Conservation (phyloP, 2,113 vertebrate genomes). For the Engystomops pustulosus region DNA sequence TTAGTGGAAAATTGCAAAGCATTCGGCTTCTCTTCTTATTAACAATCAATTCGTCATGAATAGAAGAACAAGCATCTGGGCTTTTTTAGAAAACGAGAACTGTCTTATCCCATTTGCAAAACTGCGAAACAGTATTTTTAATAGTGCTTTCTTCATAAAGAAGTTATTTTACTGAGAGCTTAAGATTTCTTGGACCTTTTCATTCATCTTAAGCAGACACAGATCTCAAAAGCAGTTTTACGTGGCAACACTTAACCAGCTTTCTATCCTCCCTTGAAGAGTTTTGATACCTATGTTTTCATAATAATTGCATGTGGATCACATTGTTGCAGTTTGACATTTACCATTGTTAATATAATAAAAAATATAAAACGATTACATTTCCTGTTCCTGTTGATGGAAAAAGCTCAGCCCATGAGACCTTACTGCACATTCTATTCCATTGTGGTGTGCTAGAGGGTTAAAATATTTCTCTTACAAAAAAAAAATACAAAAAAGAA, state of each 20-base stretch:
- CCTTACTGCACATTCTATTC: too few species aligned
- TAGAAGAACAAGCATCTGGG: constrained; percentile 53
- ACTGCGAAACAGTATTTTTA: constrained; percentile 50
- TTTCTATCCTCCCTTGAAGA: neutral
- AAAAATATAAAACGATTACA: too few species aligned
- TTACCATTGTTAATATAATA: neutral
- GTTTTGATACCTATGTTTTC: constrained; percentile 16
- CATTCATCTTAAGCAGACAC: constrained; percentile 2
- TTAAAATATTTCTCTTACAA: too few species aligned
- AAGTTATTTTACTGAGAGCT: constrained; percentile 50
- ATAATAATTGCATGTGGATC: neutral
- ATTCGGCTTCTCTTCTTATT: constrained; percentile 59
- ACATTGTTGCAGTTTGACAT: neutral
- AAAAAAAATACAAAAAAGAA: too few species aligned
- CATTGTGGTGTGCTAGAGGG: too few species aligned
- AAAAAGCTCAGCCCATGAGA: too few species aligned
- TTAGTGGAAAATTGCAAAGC: constrained; percentile 60
- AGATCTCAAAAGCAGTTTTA: constrained; percentile 10
- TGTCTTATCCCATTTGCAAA: constrained; percentile 57
- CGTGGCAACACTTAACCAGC: neutral
- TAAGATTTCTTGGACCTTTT: neutral
- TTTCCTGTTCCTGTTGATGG: too few species aligned
- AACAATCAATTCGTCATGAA: constrained; percentile 60
- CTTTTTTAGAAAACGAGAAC: constrained; percentile 58
- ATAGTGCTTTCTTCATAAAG: constrained; percentile 49